Percentiles rank a stretch among this genome's conserved stretches.
These are phyloP conservation scores for Rhagoletis pomonella DNA, from an alignment of 1,140 invertebrate species.

Conservation along the genomic window DNA sequence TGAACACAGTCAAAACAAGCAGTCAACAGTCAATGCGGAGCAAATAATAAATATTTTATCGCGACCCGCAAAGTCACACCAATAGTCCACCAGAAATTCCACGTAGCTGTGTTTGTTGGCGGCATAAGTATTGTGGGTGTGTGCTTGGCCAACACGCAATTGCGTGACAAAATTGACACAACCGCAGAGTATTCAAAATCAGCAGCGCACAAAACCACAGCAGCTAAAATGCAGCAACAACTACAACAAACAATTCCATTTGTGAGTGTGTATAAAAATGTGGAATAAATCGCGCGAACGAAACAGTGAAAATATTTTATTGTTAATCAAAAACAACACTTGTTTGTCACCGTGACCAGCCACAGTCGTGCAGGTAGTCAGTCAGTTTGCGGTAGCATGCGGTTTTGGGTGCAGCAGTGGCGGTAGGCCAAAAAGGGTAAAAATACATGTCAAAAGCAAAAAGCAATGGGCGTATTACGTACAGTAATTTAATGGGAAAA, in stretches of 20 bases:
- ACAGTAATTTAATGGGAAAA: not conserved
- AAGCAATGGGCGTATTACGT: not conserved
- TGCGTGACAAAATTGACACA: constrained; percentile 50
- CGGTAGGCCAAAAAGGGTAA: not conserved
- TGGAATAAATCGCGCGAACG: constrained; percentile 30
- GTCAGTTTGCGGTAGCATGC: not conserved
- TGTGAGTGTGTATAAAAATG: constrained; percentile 13
- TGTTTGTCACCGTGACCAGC: not conserved
- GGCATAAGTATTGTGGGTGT: constrained; percentile 15
- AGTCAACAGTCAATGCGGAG: not conserved
- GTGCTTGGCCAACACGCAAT: constrained; percentile 36
- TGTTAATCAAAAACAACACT: constrained; percentile 6
- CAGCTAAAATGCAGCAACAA: not conserved
- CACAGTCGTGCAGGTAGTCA: not conserved
- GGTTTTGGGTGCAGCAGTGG: constrained; percentile 13
- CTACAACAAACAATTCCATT: not conserved
- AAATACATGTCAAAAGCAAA: not conserved
- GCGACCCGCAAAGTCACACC: not conserved
- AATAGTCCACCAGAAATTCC: not conserved
- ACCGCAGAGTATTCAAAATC: constrained; percentile 40
- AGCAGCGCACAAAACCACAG: constrained; percentile 23
- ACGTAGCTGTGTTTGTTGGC: not conserved
- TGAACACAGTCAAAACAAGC: not conserved
- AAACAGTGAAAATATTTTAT: constrained; percentile 35
- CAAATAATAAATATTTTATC: constrained; percentile 36